Base-by-base conservation (phyloP, 2,888 invertebrate species). In the Caenorhabditis macrosperma region DNA sequence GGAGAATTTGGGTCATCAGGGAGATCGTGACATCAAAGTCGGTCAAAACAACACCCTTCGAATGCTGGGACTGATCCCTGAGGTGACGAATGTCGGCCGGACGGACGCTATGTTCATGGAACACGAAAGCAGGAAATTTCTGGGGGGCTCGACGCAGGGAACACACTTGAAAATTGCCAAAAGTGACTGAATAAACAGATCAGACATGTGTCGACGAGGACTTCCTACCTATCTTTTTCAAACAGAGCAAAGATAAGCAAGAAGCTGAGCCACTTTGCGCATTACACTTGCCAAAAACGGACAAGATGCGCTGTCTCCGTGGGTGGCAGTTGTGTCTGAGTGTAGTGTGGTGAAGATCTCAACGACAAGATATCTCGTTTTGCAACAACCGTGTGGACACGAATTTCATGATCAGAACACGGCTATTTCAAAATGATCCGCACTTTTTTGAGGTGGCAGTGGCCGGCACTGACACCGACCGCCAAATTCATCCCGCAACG, bases 191-290 rank as follows among this genome's bases (percentile, higher is more conserved):
- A 68, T 55, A 76, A 76, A 76, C 50, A 67, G 67, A 67, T 68
- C 67, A 76, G 61, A 38, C 55, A 76, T 76, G 76, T 76, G 60
- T 75, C 67, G 67, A 74, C 52, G 66, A 67, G 57, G 60, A 50
- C 61, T 67, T 67, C 75, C 67, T 67, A 67, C 60, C 41, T 66
- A 60, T 67, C 54, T 52, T 41, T 67, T 55, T 35, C 54, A 26
- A 55, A 61, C 20, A 55, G 74, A 74, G 64, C 74, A 74, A 74
- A 64, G 64, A 74, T 59, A 44, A 64, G 59, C 74, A 74, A 52
- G 54, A n/a, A 12, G 30, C 17, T 30, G 54, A 54, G 20, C 74
- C 74, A 74, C 74, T 74, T 74, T 15, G 20, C 74, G 72, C 63
- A 4, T 38, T 38, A 22, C 30, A 22, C 57, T 63, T 24, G 52